Evolutionary conservation across 2,888 invertebrate genomes (phyloP), one percentile per base, ranked within the genome.

Genomic region (Parnassius orleans): DNA sequence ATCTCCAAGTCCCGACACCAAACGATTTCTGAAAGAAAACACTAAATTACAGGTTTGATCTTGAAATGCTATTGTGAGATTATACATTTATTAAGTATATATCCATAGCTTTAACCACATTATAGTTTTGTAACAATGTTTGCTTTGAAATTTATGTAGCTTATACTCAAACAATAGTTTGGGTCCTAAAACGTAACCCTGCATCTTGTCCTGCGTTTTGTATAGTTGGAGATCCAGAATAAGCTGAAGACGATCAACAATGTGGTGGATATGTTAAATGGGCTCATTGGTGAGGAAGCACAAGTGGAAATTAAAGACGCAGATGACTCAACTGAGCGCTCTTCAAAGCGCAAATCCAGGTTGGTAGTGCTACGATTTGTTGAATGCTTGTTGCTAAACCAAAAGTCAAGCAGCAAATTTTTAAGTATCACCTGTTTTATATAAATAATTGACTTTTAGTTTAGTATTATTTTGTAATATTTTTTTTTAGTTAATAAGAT

Each of bases 211-310:
- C 72, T 73, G 68, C 69, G 43, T 70, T 76, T 68, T 74, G 69
- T 78, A 70, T 92, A 95, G 96, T 93, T 94, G 81, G 95, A 96
- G 92, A 95, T 96, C 73, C 95, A 95, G 83, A 95, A 94, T 79
- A 95, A 95, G 89, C 88, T 95, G 89, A 95, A 95, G 86, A 96
- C 96, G 0, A 96, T 97, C 80, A 94, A 95, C 85, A 96, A 96
- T 83, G 96, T 97, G 24, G 96, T 97, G 76, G 97, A 97, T 78
- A 97, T 97, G 95, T 92, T 97, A 74, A 95, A 95, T 65, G 95
- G 95, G 46, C 95, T 97, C 77, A 96, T 97, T 74, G 96, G 96
- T 0, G 96, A 96, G 73, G 95, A 95, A 70, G 87, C 83, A 1
- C 75, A 73, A 7, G 64, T 66, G 2, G 83, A 84, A 48, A 56